Evolutionary conservation across 2,113 vertebrate species (phyloP).

Genomic region (Onychorhynchus coronatus): DNA sequence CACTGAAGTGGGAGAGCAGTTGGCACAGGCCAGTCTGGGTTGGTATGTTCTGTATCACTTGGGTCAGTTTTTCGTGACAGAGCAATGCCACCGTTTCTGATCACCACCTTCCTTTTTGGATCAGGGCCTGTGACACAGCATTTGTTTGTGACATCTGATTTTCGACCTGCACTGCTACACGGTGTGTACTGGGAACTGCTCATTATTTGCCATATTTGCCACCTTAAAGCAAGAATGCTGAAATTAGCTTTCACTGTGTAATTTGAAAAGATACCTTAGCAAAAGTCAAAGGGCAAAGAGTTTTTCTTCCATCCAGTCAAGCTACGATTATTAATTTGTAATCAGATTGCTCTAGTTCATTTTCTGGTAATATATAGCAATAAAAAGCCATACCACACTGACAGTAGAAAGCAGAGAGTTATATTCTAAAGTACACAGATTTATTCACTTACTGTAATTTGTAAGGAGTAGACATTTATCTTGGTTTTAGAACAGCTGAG

Average conservation of each 20-base stretch:
- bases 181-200: not conserved
- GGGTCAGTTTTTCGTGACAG: not conserved
- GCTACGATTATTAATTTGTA: not conserved
- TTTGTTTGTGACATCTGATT: rapidly evolving
- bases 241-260: not conserved
- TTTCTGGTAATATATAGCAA: not conserved
- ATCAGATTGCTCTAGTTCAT: not conserved
- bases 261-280: not conserved
- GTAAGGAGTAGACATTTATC: not conserved
- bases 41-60: rapidly evolving
- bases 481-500: not conserved
- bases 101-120: not conserved
- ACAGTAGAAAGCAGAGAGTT: not conserved
- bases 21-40: rapidly evolving
- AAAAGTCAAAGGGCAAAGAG: not conserved
- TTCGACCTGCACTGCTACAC: not conserved
- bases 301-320: not conserved
- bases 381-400: not conserved
- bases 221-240: not conserved
- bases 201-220: not conserved
- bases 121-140: not conserved
- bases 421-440: not conserved
- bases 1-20: not conserved
- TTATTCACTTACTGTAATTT: not conserved
- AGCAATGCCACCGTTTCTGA: not conserved